phyloP scores from a whole-genome alignment of 1,140 invertebrate genomes.

The Onthophagus taurus region DNA sequence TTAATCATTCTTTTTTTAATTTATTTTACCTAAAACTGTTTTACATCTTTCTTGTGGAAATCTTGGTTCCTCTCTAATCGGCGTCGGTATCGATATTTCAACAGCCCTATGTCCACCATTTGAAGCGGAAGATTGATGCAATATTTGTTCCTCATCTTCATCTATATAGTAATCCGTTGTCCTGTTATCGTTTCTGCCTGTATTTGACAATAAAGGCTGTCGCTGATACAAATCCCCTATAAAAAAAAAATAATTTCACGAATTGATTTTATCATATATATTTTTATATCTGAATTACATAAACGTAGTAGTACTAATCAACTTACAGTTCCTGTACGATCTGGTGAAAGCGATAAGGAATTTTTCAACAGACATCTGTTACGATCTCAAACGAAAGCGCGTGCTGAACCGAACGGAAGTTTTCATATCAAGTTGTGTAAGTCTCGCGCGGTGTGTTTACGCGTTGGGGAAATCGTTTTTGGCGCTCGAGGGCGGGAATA shows the following conservation, averaged over 20 bases:
- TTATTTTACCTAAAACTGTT: conserved; percentile 49
- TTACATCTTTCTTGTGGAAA: conserved; percentile 65
- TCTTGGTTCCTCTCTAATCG: conserved; percentile 48
- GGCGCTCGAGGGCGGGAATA: no score
- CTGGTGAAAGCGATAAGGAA: no score
- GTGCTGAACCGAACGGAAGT: no score
- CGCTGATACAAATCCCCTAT: conserved; percentile 35
- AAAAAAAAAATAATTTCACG: conserved; percentile 11
- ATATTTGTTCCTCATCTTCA: conserved; percentile 31
- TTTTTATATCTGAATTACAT: background rate
- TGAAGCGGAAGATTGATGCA: conserved; percentile 20
- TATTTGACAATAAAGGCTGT: conserved; percentile 33
- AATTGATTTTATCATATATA: no score
- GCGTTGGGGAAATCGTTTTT: no score
- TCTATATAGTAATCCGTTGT: conserved; percentile 29
- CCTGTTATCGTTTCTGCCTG: conserved; percentile 26
- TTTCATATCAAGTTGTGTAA: background rate
- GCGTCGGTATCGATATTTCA: conserved; percentile 35
- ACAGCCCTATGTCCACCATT: conserved; percentile 39
- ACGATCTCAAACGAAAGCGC: no score
- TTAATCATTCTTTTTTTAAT: background rate
- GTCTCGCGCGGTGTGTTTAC: no score
- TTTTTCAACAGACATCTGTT: no score
- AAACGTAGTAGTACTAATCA: background rate
- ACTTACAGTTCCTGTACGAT: background rate